A percentile compares a stretch with the other conserved stretches of the same genome.
Conservation (phyloP, 2,113 vertebrate species). For the Proterorhinus semilunaris region DNA sequence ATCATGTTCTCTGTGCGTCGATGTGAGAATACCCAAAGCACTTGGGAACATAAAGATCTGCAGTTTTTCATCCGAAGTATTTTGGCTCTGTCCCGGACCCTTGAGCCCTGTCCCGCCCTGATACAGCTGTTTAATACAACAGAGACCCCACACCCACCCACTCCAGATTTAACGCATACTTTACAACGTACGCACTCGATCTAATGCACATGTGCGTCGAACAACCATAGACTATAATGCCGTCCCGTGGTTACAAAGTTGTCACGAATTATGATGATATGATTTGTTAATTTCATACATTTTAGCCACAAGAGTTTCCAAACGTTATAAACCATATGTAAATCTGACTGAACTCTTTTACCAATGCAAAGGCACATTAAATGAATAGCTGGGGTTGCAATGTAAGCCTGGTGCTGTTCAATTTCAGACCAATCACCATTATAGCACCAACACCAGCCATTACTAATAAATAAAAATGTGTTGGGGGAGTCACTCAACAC, state of each 20-base stretch:
- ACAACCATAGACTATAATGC: not conserved
- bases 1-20: not conserved
- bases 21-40: not conserved
- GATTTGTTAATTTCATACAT: no score
- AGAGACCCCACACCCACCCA: conserved; percentile 34
- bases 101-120: conserved; percentile 36
- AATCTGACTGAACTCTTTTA: no score
- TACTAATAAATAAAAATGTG: no score
- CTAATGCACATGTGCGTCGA: not conserved
- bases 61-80: conserved; percentile 19
- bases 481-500: no score
- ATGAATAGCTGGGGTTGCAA: no score
- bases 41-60: conserved; percentile 8
- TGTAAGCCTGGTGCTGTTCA: no score
- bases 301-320: no score
- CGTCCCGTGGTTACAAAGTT: not conserved
- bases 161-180: conserved; percentile 2
- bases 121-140: conserved; percentile 56
- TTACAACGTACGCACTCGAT: not conserved
- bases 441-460: no score
- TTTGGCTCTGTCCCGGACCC: conserved; percentile 27
- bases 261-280: no score
- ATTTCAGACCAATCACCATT: no score
- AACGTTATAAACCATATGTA: no score
- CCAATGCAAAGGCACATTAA: no score